Evolutionary conservation across 2,888 invertebrate genomes (phyloP).

Genomic region (Tipula vernalis): DNA sequence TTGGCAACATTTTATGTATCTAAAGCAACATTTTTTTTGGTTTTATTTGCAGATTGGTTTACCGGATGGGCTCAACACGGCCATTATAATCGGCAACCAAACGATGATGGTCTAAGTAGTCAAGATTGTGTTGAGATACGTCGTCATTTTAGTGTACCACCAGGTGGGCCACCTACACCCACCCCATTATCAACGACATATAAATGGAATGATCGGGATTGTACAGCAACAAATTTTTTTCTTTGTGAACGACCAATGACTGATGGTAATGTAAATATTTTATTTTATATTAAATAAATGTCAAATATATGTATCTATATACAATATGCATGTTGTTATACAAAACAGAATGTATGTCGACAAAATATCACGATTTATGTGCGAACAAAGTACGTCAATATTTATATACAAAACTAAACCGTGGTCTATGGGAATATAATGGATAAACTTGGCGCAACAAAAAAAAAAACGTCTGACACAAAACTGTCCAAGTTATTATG

Average conservation of each 20-base stretch:
- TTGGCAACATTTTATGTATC: too few relatives aligned
- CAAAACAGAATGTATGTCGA: not conserved
- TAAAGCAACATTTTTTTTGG: not conserved
- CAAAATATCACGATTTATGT: not conserved
- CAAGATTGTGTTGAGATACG: constrained; percentile 73
- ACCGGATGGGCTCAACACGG: constrained; percentile 63
- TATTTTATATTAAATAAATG: not conserved
- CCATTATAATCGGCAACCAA: constrained; percentile 56
- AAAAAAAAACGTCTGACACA: not conserved
- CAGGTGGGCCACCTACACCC: constrained; percentile 28
- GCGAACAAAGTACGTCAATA: not conserved
- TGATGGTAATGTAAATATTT: constrained; percentile 39
- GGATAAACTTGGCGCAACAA: not conserved
- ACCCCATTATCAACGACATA: constrained; percentile 42
- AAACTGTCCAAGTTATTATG: not conserved
- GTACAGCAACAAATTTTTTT: constrained; percentile 57
- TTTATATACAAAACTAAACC: too few relatives aligned
- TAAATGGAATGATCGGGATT: constrained; percentile 75
- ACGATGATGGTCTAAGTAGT: constrained; percentile 67
- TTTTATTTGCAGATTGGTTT: constrained; percentile 57
- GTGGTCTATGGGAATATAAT: too few relatives aligned
- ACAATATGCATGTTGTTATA: too few relatives aligned
- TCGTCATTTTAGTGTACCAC: constrained; percentile 47
- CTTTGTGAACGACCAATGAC: constrained; percentile 59
- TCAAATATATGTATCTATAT: not conserved